Evolutionary conservation across 1,140 invertebrate species (phyloP).

Genomic region (Orchesella cincta): DNA sequence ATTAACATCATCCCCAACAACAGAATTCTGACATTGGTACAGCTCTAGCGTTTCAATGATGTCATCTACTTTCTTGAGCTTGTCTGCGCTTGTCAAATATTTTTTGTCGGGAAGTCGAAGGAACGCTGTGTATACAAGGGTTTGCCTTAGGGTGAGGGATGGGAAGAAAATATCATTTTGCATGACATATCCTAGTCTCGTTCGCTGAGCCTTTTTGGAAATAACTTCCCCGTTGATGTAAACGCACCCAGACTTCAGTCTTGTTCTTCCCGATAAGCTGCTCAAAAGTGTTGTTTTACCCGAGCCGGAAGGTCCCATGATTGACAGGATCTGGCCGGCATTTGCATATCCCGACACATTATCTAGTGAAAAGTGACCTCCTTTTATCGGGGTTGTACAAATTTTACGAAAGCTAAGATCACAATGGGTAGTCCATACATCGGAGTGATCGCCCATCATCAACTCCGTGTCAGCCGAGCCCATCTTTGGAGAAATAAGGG

Average conservation of each 20-base stretch:
- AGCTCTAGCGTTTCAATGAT: constrained; percentile 59
- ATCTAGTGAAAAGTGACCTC: constrained; percentile 53
- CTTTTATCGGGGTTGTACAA: constrained; percentile 10
- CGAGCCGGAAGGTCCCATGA: constrained; percentile 61
- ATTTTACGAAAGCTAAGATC: constrained; percentile 6
- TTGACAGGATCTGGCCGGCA: constrained; percentile 58
- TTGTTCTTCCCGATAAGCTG: constrained; percentile 54
- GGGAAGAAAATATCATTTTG: constrained; percentile 61
- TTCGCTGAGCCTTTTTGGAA: constrained; percentile 55
- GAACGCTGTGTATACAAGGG: constrained; percentile 58
- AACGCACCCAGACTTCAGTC: constrained; percentile 54
- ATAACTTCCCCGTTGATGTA: constrained; percentile 56
- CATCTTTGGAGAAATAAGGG: not conserved
- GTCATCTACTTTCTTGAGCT: constrained; percentile 57
- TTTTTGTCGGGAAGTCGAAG: constrained; percentile 59
- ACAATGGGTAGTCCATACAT: not conserved
- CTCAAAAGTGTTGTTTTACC: constrained; percentile 62
- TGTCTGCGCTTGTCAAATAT: constrained; percentile 53
- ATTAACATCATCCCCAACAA: constrained; percentile 58
- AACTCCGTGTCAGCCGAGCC: not conserved
- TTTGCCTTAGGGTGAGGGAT: constrained; percentile 58
- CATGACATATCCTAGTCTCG: constrained; percentile 59
- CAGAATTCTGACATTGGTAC: constrained; percentile 57
- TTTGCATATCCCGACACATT: constrained; percentile 55
- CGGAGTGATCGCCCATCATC: not conserved